A percentile compares a stretch with the other conserved stretches of the same genome.
These are phyloP conservation scores for Parascotia fuliginaria DNA, from an alignment of 2,888 invertebrate species.

Conservation along the genomic window DNA sequence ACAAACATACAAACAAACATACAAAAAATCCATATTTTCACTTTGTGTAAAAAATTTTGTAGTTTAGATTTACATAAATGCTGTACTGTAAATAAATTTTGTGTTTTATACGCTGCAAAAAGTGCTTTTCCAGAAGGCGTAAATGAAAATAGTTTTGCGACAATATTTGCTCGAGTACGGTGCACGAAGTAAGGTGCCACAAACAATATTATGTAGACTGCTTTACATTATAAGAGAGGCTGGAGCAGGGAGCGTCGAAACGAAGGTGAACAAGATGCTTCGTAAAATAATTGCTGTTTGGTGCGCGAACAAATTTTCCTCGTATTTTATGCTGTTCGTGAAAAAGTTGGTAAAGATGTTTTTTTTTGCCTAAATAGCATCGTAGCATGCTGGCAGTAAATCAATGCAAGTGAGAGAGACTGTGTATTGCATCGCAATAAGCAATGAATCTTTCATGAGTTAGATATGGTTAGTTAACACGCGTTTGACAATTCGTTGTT, in stretches of 20 bases:
- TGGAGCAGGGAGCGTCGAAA: background rate
- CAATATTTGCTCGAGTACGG: conserved; percentile 24
- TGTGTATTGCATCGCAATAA: too few species aligned
- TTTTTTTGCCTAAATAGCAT: too few species aligned
- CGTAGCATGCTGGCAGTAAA: too few species aligned
- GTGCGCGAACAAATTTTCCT: background rate
- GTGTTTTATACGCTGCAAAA: conserved; percentile 23
- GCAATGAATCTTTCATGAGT: too few species aligned
- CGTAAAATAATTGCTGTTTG: conserved; percentile 10
- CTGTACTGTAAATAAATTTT: background rate
- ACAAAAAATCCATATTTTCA: too few species aligned
- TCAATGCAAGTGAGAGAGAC: too few species aligned
- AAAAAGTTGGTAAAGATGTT: too few species aligned
- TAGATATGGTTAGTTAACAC: too few species aligned
- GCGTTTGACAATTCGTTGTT: too few species aligned
- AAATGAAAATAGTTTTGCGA: conserved; percentile 31
- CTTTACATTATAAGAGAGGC: conserved; percentile 32
- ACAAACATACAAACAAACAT: too few species aligned
- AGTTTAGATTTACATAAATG: too few species aligned
- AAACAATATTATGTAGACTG: conserved; percentile 30
- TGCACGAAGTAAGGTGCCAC: conserved; percentile 25
- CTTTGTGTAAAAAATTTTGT: too few species aligned
- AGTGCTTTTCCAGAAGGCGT: conserved; percentile 17
- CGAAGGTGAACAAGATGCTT: conserved; percentile 11
- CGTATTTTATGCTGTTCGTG: background rate